Evolutionary conservation across 1,140 invertebrate genomes (phyloP), one percentile per base, ranked within the genome.

Genomic region (Wasmannia auropunctata): DNA sequence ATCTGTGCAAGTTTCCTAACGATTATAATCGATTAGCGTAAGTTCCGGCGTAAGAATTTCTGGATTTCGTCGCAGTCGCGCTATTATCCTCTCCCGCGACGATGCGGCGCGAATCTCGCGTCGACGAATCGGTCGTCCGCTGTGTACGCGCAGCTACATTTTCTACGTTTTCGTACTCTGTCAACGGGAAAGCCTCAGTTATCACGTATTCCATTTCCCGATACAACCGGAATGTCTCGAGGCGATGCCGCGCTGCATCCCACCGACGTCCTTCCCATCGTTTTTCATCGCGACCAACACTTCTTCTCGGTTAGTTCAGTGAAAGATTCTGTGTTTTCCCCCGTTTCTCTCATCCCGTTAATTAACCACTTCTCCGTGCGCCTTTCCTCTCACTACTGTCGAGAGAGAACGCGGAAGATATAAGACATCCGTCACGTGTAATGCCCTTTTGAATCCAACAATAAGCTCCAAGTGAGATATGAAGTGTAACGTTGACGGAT

Each of bases 201-300:
- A 89, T 90, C 86, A 85, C 80, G 86, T 90, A 90, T 90, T 90
- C 89, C 88, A 87, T 90, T 90, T 85, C 88, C 84, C 62, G 75
- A 87, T 89, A 90, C 65, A 87, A 37, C 63, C 40, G 72, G 54
- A 88, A 88, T 77, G 49, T 56, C 87, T 72, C 19, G 72, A 49
- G 72, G 77, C 63, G 19, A 69, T 37, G 28, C 28, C 51, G 25
- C 28, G 58, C 37, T n/a, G 19, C 69, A 19, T 22, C 25, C 34
- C 7, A n/a, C 43, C n/a, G 76, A 34, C 46, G 14, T 51, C 49
- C n/a, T 67, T 16, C 5, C 25, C 19, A 43, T 65, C 51, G 46
- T 86, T 86, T 86, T 81, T 86, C 77, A 69, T 83, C 28, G 43
- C 54, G 62, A 46, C 25, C 54, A 40, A 46, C 19, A n/a, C n/a